Evolutionary conservation across 2,888 invertebrate species (phyloP).

Genomic region (Synanthedon andrenaeformis): DNA sequence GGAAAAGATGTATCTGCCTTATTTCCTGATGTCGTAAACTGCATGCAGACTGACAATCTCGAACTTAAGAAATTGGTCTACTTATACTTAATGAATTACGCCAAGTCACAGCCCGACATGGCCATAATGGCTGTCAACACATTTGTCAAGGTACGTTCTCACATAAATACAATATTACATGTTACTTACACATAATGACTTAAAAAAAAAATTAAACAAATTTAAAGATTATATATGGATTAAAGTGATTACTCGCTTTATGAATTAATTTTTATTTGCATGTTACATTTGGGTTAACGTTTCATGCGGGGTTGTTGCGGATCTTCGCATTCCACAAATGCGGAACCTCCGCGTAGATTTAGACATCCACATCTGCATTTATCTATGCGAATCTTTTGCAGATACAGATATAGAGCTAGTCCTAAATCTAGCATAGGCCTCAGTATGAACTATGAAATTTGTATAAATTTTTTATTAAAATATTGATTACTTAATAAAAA

Average conservation of each 20-base stretch:
- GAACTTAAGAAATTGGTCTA: conserved; percentile 99
- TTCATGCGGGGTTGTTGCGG: neutral
- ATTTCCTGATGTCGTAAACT: conserved; percentile 99
- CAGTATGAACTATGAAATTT: too few relatives aligned
- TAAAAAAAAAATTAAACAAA: too few relatives aligned
- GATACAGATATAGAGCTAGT: too few relatives aligned
- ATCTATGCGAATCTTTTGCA: too few relatives aligned
- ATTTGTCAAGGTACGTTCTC: conserved; percentile 90
- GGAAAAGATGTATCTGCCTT: conserved; percentile 99
- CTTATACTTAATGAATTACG: conserved; percentile 99
- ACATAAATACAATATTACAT: too few relatives aligned
- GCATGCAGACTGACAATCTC: conserved; percentile 99
- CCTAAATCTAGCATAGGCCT: too few relatives aligned
- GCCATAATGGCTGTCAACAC: conserved; percentile 99
- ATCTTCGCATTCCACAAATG: too few relatives aligned
- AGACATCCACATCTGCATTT: too few relatives aligned
- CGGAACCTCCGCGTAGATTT: too few relatives aligned
- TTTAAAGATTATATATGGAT: neutral
- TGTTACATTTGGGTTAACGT: conserved; percentile 2
- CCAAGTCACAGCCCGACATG: conserved; percentile 99
- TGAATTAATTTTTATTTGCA: conserved; percentile 11
- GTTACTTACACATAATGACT: too few relatives aligned
- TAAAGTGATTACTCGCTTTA: neutral
- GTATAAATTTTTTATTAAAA: too few relatives aligned
- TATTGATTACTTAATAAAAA: too few relatives aligned